A percentile compares a stretch with the other conserved stretches of the same genome.
Conservation (phyloP, 2,113 vertebrate species). For the Paraplagusia blochii region DNA sequence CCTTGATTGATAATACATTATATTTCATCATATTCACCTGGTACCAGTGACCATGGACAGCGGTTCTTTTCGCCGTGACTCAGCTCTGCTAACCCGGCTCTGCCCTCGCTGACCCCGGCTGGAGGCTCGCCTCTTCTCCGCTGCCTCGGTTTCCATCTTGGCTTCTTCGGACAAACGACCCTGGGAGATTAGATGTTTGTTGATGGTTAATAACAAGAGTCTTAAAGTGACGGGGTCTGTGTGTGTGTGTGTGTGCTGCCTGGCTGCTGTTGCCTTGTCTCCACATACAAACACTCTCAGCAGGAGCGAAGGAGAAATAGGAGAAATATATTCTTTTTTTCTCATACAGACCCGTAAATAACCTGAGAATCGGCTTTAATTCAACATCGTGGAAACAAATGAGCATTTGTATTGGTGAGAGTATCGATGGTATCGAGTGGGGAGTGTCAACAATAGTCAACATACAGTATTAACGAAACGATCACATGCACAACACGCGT, state of each 20-base stretch:
- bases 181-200: not conserved
- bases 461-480: no score
- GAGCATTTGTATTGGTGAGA: no score
- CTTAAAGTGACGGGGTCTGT: not conserved
- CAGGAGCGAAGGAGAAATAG: no score
- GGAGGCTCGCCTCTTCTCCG: slow-evolving; percentile 3
- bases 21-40: not conserved
- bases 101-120: slow-evolving; percentile 13
- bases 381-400: not conserved
- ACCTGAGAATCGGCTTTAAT: no score
- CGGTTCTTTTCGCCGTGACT: slow-evolving; percentile 4
- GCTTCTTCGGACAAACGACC: not conserved
- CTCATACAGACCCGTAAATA: no score
- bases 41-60: rapidly evolving
- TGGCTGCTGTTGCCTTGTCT: slow-evolving; percentile 42
- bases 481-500: no score
- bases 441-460: no score
- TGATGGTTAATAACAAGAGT: not conserved
- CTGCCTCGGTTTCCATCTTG: slow-evolving; percentile 41
- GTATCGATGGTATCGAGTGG: no score
- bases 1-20: no score
- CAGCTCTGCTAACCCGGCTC: slow-evolving; percentile 6
- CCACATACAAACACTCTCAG: slow-evolving; percentile 13
- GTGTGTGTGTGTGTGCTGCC: not conserved
- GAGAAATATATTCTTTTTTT: no score